Evolutionary conservation across 1,140 invertebrate species (phyloP), one percentile per base, ranked within the genome.

Genomic region (Saccostrea echinata): DNA sequence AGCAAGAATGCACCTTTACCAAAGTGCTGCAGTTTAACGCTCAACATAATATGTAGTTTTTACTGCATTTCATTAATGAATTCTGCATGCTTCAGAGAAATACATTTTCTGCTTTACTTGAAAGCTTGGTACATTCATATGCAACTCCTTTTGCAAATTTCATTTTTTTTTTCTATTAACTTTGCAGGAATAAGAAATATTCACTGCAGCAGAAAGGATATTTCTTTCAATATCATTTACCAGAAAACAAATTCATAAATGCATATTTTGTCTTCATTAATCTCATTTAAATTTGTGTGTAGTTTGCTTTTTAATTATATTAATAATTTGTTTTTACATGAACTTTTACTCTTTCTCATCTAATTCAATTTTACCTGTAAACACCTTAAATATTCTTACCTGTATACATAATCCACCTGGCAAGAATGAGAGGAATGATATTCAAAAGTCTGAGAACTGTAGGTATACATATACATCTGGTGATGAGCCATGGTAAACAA

Each of bases 401-500:
- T 88, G 52, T 88, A 88, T 53, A 86, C 86, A 64, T 84, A 88
- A 61, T 88, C 88, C 52, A 88, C 88, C 52, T 88, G 88, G 51
- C 88, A 88, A 51, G 86, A 55, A 21, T 86, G 80, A 82, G 53
- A 80, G 51, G 76, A 84, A 18, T 85, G 84, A 43, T 76, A 88
- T 84, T 88, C 88, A 51, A 86, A 81, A 1, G 88, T 86, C 52
- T 88, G 84, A 9, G 88, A 88, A 12, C 84, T 86, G 80, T 86
- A 88, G 27, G 84, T 88, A 84, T 88, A 88, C 88, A 88, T 86
- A 53, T 88, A 88, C 88, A 88, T 88, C 35, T 86, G 82, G 55
- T 86, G 88, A 80, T 88, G 83, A 8, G 86, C 18, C 86, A 87
- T 87, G 24, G 12, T 61, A 4, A 80, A 83, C 68, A 83, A 76